These are phyloP conservation scores for Spondyliosoma cantharus DNA, from an alignment of 2,797 vertebrate species.

Conservation along the genomic window DNA sequence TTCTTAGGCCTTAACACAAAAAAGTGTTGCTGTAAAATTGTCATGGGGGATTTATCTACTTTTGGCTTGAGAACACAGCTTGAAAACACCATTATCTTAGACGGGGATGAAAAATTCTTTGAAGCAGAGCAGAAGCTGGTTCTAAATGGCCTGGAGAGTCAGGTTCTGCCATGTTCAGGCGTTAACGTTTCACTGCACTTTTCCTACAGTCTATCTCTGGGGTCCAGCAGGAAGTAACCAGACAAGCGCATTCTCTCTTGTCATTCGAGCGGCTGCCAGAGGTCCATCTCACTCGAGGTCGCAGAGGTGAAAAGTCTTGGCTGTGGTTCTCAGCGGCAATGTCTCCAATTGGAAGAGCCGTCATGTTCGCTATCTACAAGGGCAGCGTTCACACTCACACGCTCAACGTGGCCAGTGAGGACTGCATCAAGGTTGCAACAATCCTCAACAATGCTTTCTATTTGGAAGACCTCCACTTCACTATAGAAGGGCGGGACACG, in stretches of 20 bases:
- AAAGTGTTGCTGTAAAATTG: constrained; percentile 67
- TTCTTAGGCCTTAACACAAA: constrained; percentile 49
- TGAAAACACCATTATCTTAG: constrained; percentile 77
- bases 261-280: constrained; percentile 95
- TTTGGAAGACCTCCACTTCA: constrained; percentile 97
- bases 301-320: constrained; percentile 91
- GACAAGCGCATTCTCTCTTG: constrained; percentile 94
- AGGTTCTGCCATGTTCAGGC: constrained; percentile 77
- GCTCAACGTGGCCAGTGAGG: constrained; percentile 96
- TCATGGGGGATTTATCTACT: constrained; percentile 70
- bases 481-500: constrained; percentile 93
- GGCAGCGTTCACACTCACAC: constrained; percentile 95
- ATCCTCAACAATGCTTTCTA: constrained; percentile 98
- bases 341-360: constrained; percentile 95
- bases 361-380: constrained; percentile 97
- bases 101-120: constrained; percentile 62
- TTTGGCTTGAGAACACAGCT: constrained; percentile 69
- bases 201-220: constrained; percentile 93
- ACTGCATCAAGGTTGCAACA: constrained; percentile 97
- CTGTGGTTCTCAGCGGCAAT: constrained; percentile 96
- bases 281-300: constrained; percentile 89
- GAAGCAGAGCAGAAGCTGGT: constrained; percentile 71
- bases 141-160: constrained; percentile 76
- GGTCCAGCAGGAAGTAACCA: constrained; percentile 96
- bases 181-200: constrained; percentile 82